phyloP scores from a whole-genome alignment of 1,140 invertebrate species.

The Zaprionus ghesquierei region DNA sequence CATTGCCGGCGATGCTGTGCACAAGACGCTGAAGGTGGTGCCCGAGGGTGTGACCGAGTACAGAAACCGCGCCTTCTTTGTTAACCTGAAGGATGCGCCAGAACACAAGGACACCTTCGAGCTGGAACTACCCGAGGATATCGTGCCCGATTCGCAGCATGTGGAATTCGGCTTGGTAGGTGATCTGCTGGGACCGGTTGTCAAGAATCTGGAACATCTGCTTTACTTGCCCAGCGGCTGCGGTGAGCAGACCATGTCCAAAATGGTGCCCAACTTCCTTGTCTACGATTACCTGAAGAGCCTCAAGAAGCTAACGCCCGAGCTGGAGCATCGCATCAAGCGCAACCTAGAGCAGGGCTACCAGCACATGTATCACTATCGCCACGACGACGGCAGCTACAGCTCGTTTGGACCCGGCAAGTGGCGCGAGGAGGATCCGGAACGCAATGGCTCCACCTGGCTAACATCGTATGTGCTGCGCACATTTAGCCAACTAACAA shows the following conservation, averaged over 20 bases:
- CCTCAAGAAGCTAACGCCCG: slow-evolving; percentile 78
- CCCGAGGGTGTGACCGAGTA: slow-evolving; percentile 92
- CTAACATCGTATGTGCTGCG: slow-evolving; percentile 96
- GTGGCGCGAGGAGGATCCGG: slow-evolving; percentile 62
- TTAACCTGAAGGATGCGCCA: slow-evolving; percentile 87
- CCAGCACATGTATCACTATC: slow-evolving; percentile 95
- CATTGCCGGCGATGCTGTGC: slow-evolving; percentile 89
- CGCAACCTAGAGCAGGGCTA: slow-evolving; percentile 94
- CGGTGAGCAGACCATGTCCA: slow-evolving; percentile 97
- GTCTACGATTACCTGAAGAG: slow-evolving; percentile 88
- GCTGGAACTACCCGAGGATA: slow-evolving; percentile 88
- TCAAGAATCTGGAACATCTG: slow-evolving; percentile 89
- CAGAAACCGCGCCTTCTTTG: slow-evolving; percentile 89
- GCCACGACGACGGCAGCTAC: slow-evolving; percentile 95
- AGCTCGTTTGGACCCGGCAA: slow-evolving; percentile 91
- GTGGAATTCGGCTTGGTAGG: slow-evolving; percentile 89
- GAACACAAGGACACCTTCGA: slow-evolving; percentile 86
- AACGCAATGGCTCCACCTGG: slow-evolving; percentile 93
- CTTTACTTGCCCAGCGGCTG: slow-evolving; percentile 94
- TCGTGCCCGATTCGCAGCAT: slow-evolving; percentile 87
- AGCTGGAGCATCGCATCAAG: slow-evolving; percentile 88
- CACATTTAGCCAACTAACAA: slow-evolving; percentile 91
- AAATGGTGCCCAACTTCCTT: slow-evolving; percentile 95
- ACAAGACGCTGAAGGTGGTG: slow-evolving; percentile 88
- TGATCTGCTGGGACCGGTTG: slow-evolving; percentile 89